phyloP scores from a whole-genome alignment of 2,888 invertebrate genomes.

The Tholera decimalis region DNA sequence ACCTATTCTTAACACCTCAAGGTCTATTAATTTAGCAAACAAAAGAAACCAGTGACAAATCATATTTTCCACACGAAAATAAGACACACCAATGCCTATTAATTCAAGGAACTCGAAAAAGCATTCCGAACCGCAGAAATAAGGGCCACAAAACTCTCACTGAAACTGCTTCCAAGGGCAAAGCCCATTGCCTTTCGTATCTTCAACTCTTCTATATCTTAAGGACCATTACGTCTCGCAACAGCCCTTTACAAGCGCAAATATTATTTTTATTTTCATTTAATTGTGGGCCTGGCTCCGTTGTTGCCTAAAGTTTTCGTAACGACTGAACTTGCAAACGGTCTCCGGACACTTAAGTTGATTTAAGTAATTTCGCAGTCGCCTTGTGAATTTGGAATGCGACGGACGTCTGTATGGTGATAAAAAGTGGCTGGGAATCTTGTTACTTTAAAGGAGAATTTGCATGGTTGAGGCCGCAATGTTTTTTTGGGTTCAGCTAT shows the following conservation, averaged over 20 bases:
- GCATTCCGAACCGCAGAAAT: constrained; percentile 22
- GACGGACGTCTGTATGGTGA: constrained; percentile 33
- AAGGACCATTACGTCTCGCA: constrained; percentile 34
- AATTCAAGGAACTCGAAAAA: constrained; percentile 15
- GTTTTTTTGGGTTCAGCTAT: neutral
- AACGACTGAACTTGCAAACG: constrained; percentile 53
- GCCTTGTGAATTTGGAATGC: constrained; percentile 50
- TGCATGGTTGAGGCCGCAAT: constrained; percentile 3
- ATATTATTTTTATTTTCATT: constrained; percentile 59
- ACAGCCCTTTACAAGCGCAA: constrained; percentile 40
- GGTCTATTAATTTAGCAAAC: constrained; percentile 20
- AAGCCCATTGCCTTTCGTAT: constrained; percentile 32
- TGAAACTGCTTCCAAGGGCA: constrained; percentile 26
- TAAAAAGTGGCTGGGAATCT: constrained; percentile 38
- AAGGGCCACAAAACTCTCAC: constrained; percentile 10
- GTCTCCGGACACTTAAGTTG: constrained; percentile 48
- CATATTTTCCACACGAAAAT: constrained; percentile 13
- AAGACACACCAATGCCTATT: constrained; percentile 28
- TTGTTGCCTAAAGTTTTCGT: constrained; percentile 43
- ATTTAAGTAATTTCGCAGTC: constrained; percentile 54
- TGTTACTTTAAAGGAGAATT: constrained; percentile 48
- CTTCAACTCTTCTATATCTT: constrained; percentile 37
- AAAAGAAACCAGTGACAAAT: constrained; percentile 17
- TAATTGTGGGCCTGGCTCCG: constrained; percentile 41
- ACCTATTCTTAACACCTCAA: neutral